phyloP scores from a whole-genome alignment of 2,113 vertebrate species.

The Hydrochoerus hydrochaeris region DNA sequence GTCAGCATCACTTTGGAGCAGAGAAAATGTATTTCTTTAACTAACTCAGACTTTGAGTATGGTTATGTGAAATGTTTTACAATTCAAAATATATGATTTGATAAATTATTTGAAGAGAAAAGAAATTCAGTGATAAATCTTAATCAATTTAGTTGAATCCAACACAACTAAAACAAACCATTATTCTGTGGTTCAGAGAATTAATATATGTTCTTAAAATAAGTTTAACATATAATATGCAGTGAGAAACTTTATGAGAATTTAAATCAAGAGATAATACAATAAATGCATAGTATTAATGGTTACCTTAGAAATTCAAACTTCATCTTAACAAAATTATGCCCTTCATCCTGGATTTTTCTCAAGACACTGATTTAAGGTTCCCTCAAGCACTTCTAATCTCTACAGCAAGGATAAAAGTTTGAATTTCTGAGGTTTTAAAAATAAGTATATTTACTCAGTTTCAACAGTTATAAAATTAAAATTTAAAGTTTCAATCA shows the following conservation, averaged over 20 bases:
- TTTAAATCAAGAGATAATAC: conserved; percentile 31
- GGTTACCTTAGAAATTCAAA: conserved; percentile 16
- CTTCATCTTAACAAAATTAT: conserved; percentile 51
- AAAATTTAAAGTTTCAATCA: background rate
- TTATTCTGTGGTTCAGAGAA: conserved; percentile 11
- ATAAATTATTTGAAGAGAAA: background rate
- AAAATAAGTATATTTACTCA: conserved; percentile 72
- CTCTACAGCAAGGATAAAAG: conserved; percentile 67
- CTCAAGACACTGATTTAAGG: background rate
- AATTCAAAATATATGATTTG: conserved; percentile 21
- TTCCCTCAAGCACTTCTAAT: conserved; percentile 67
- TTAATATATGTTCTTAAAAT: conserved; percentile 15
- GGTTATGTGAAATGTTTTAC: background rate
- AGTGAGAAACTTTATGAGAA: conserved; percentile 27
- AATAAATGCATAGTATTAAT: conserved; percentile 15
- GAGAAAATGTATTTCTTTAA: background rate
- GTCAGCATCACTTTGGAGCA: background rate
- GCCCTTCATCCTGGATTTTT: conserved; percentile 61
- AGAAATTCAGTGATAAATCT: background rate
- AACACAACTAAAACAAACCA: conserved; percentile 4
- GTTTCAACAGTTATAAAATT: conserved; percentile 57
- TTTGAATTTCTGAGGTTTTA: conserved; percentile 64
- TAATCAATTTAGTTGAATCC: conserved; percentile 47
- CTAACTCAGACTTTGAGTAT: background rate
- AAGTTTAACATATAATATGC: background rate